phyloP scores from a whole-genome alignment of 2,797 vertebrate genomes.

The Eurystomus glaucurus region DNA sequence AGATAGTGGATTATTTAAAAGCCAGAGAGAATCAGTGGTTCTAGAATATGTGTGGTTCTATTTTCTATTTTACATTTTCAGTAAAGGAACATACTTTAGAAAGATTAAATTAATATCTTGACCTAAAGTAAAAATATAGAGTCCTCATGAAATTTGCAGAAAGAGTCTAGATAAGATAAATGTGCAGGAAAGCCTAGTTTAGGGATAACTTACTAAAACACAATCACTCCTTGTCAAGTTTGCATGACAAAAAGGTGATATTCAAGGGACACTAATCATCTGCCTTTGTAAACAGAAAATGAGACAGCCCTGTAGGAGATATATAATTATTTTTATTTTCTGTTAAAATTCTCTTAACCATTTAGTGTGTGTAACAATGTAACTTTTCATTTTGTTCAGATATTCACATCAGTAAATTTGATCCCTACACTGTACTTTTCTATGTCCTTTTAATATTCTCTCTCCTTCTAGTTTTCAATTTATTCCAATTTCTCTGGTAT shows the following conservation, averaged over 20 bases:
- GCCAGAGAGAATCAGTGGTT: background rate
- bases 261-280: conserved; percentile 1
- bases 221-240: background rate
- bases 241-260: background rate
- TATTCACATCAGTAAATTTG: conserved; percentile 17
- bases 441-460: conserved; percentile 38
- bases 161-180: background rate
- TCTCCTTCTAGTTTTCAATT: conserved; percentile 27
- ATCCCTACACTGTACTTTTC: background rate
- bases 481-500: conserved; percentile 40
- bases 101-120: conserved; percentile 4
- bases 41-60: background rate
- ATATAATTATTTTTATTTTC: conserved; percentile 15
- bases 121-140: background rate
- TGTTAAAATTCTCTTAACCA: background rate
- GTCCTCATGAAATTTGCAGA: background rate
- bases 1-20: background rate
- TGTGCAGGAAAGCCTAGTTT: background rate
- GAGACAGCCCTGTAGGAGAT: background rate
- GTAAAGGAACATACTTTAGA: background rate
- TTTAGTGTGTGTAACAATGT: background rate
- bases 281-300: conserved; percentile 36
- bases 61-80: conserved; percentile 14
- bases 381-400: conserved; percentile 4
- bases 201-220: background rate